Percentiles rank a stretch among this genome's conserved stretches.
phyloP scores from a whole-genome alignment of 1,140 invertebrate species.

The Hylaeus volcanicus region DNA sequence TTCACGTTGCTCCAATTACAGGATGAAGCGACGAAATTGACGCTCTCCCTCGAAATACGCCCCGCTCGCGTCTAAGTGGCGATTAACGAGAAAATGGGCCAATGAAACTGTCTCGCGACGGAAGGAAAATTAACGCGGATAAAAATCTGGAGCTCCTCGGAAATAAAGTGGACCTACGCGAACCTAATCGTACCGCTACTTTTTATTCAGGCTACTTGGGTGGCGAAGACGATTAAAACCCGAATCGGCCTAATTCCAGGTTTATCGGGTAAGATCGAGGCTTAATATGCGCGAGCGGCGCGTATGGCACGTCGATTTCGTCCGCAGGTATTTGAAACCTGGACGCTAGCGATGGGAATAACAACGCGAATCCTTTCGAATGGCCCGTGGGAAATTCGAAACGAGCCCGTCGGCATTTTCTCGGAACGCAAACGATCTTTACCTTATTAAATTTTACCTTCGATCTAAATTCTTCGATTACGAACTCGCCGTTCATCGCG shows the following conservation, averaged over 20 bases:
- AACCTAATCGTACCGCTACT: too few relatives aligned
- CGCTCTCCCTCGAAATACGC: too few relatives aligned
- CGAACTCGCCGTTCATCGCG: too few relatives aligned
- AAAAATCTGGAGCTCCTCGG: too few relatives aligned
- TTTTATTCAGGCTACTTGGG: constrained; percentile 24
- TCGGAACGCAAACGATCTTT: too few relatives aligned
- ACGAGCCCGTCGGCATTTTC: background rate
- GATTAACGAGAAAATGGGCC: constrained; percentile 25
- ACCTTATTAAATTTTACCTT: too few relatives aligned
- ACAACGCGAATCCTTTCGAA: background rate
- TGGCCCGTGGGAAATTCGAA: rapidly evolving
- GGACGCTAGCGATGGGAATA: background rate
- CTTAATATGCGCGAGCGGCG: constrained; percentile 44
- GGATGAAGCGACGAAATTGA: constrained; percentile 18
- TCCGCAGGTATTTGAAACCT: constrained; percentile 19
- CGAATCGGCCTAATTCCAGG: constrained; percentile 56
- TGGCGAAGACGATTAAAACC: constrained; percentile 57
- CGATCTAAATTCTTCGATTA: too few relatives aligned
- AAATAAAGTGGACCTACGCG: too few relatives aligned
- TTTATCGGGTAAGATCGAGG: constrained; percentile 47
- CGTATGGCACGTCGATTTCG: constrained; percentile 30
- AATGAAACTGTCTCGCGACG: too few relatives aligned
- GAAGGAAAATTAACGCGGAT: too few relatives aligned
- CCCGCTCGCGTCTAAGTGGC: constrained; percentile 27
- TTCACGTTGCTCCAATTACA: constrained; percentile 69